Base-by-base conservation (phyloP, 2,113 vertebrate species). In the Dendrocopos noguchii region DNA sequence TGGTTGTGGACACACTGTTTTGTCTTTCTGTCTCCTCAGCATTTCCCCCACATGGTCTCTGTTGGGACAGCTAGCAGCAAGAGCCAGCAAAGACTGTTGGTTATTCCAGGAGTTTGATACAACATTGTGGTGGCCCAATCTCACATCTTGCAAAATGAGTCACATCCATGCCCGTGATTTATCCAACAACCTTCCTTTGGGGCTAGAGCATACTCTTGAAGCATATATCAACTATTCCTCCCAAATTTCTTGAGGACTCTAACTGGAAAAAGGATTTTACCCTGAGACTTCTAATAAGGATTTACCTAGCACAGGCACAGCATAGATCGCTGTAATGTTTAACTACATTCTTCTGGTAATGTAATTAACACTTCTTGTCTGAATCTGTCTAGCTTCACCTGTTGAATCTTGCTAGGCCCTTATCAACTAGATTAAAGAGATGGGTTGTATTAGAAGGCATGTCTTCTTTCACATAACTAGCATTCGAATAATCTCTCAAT, bases 121-220 rank as follows among this genome's bases (percentile, higher is more conserved):
- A 68, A 44, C 20, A 0, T 25, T 56, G 33, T 64, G 24, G 20
- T 52, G 17, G 44, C 14, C n/a, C 1, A 1, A 14, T 76, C 47
- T 67, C 19, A 34, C 17, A 22, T 44, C 28, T 24, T 46, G 8
- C 8, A 91, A 72, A 60, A 64, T 9, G 4, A 76, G 12, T 47
- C 47, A 59, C 15, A 5, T 4, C 59, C 9, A 60, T 29, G 8
- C 4, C 66, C 0, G 0, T 52, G 21, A 73, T 52, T 80, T 50
- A 44, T 68, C 18, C 34, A 60, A 15, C 8, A 39, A 25, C 14
- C 17, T 80, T 71, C 6, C 77, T 77, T 24, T 24, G 10, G 17
- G 6, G 3, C 3, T 72, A 31, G 17, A 61, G 9, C 31, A 74
- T 20, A 39, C 12, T 11, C 22, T 80, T 60, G 5, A 60, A 31